Evolutionary conservation across 1,140 invertebrate species (phyloP), one percentile per base, ranked within the genome.

Genomic region (Drosophila repleta): DNA sequence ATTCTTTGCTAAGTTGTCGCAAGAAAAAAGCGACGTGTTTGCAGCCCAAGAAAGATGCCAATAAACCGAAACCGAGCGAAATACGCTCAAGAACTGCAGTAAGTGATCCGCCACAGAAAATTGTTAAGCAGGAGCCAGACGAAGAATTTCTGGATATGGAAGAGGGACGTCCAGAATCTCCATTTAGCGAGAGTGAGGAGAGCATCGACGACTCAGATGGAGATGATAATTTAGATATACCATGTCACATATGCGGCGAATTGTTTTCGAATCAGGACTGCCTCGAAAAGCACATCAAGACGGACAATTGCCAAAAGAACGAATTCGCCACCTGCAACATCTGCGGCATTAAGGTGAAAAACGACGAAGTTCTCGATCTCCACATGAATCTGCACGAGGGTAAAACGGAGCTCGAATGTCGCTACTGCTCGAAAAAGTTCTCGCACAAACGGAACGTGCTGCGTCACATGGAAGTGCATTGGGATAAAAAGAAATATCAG

Each of bases 401-500:
- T 7, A 91, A 91, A 63, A 85, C 90, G 2, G 90, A 91, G n/a
- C 61, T 77, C 11, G 90, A 91, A 21, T 91, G 90, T 17, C 79
- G 90, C 1, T 91, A 91, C 49, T 91, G 90, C 17, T 60, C 79
- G 3, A 91, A 91, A 49, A 80, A 79, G 37, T 91, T 91, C 35
- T 82, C 90, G 1, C 79, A 90, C 37, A 90, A 90, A 45, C 76
- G 87, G 3, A 91, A 91, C 61, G 85, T 90, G 0, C 46, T 91
- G 24, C 90, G 90, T 0, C 90, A 91, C 56, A 91, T 91, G 90
- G 83, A 89, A 29, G 85, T 90, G 15, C 90, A 91, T 52, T 91
- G 90, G 90, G 90, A 91, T 37, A 91, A 91, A 45, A 91, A 91
- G 61, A 90, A 91, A 51, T 91, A 85, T 57, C 90, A 91, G 32